These are phyloP conservation scores for Gobius niger DNA, from an alignment of 2,113 vertebrate species.

Conservation along the genomic window DNA sequence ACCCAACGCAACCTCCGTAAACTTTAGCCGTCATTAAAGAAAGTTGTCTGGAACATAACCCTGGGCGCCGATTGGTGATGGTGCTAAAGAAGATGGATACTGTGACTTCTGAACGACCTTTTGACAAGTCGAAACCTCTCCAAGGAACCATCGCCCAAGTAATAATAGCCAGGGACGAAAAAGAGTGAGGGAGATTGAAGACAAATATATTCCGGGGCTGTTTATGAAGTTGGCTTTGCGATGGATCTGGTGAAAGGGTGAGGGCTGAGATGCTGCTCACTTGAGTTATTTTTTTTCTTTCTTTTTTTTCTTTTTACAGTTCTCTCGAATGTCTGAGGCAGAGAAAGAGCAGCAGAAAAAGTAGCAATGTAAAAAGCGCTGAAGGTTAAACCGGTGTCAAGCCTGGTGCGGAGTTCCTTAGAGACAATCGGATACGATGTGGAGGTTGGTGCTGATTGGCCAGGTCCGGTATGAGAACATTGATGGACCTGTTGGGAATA, in stretches of 20 bases:
- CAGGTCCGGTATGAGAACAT: background rate
- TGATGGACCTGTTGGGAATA: background rate
- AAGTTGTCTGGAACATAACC: constrained; percentile 46
- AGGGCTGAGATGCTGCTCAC: constrained; percentile 42
- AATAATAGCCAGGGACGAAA: constrained; percentile 11
- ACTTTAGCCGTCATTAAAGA: constrained; percentile 50
- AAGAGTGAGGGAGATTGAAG: constrained; percentile 23
- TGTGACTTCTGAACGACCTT: constrained; percentile 51
- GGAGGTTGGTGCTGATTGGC: background rate
- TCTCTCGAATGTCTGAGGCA: constrained; percentile 17
- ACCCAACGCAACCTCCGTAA: constrained; percentile 34
- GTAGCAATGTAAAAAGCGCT: background rate
- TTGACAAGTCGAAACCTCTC: constrained; percentile 45
- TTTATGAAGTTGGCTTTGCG: constrained; percentile 26
- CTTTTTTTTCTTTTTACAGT: constrained; percentile 18
- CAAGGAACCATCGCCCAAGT: constrained; percentile 26
- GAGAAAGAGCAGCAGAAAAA: constrained; percentile 3
- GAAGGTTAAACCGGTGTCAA: background rate
- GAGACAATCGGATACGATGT: background rate
- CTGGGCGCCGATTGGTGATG: constrained; percentile 28
- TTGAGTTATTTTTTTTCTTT: background rate
- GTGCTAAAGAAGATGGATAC: constrained; percentile 52
- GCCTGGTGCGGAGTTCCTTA: constrained; percentile 1
- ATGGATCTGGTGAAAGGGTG: constrained; percentile 28
- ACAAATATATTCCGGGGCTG: constrained; percentile 30